phyloP scores from a whole-genome alignment of 2,888 invertebrate genomes.

The Electrophaes corylata region DNA sequence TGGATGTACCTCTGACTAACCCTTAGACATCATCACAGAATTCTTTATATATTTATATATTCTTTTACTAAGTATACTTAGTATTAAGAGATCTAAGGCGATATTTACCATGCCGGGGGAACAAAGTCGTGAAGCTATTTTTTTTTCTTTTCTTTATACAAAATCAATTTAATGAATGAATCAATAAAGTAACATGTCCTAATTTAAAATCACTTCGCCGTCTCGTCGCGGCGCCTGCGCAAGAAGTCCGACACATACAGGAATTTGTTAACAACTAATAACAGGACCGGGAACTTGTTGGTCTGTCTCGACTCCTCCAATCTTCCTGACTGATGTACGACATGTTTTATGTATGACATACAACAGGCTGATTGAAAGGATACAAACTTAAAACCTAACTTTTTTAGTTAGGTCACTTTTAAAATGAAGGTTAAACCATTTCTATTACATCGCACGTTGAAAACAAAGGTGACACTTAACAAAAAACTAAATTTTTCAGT shows the following conservation, averaged over 20 bases:
- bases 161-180: constrained; percentile 1
- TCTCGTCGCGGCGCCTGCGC: background rate
- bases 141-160: background rate
- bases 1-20: no score
- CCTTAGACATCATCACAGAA: no score
- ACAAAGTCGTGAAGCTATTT: no score
- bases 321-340: constrained; percentile 60
- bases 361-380: background rate
- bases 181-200: constrained; percentile 28
- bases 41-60: no score
- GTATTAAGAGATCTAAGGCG: background rate
- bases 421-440: background rate
- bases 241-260: constrained; percentile 33
- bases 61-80: no score
- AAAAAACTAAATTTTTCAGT: no score
- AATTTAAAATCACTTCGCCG: constrained; percentile 24
- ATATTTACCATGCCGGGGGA: no score
- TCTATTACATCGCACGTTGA: no score
- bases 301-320: constrained; percentile 42
- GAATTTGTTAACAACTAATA: constrained; percentile 37
- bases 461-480: no score
- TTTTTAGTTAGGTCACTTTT: background rate
- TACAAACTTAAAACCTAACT: background rate
- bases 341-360: constrained; percentile 49
- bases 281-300: constrained; percentile 43